Base-by-base conservation (phyloP, 2,888 invertebrate species). In the Habroteleia sp. region DNA sequence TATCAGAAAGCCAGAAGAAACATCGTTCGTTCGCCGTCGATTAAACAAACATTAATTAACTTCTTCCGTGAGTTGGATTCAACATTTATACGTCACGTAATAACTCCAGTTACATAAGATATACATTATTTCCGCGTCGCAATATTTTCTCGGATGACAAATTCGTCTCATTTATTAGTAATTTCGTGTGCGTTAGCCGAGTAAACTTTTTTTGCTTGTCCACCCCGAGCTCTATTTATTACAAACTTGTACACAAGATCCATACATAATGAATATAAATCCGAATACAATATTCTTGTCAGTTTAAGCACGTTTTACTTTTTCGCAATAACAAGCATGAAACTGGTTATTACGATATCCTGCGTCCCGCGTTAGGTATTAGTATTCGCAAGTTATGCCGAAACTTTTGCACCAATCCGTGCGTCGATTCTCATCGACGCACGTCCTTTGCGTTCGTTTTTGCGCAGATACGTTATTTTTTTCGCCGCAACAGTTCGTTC, bases 321-420 rank as follows among this genome's bases (percentile, higher is more conserved):
- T 69, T 68, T 63, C 68, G 62, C 68, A 68, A 69, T 69, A 74
- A 69, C 68, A 74, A 74, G 62, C 56, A 69, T 50, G 58, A 63
- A 50, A 62, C 56, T 56, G 60, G 66, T 68, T 74, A 62, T 68
- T 74, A 74, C 56, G 68, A 68, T 66, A 60, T 44, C 41, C 44
- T 37, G 50, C 62, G 68, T 62, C 60, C 52, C 56, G 54, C 23
- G 66, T 63, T 58, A 66, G 66, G 60, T 79, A 82, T 82, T 82
- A 82, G 81, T 82, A 82, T 82, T 82, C 82, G 80, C 79, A 80
- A 79, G 81, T 80, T 74, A 79, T 77, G 77, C 75, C 75, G 75
- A 81, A 83, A 81, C 77, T 83, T 83, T 78, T 65, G 75, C 80
- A 79, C 78, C 82, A 79, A 79, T 78, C 76, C 77, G 80, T 79